Evolutionary conservation across 2,113 vertebrate species (phyloP).

Genomic region (Grammomys dolichurus): DNA sequence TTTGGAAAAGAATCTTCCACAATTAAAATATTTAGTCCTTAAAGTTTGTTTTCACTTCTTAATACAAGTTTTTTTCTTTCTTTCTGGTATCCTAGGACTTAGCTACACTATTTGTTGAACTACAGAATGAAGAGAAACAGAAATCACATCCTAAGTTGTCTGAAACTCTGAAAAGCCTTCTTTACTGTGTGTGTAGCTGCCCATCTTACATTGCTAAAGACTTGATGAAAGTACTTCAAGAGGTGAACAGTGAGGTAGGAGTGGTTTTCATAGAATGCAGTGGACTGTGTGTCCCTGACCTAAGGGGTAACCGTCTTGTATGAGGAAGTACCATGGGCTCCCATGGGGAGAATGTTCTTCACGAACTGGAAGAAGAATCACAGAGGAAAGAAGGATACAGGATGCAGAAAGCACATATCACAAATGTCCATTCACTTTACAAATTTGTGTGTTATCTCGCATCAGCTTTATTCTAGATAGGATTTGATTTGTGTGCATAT

Average conservation of each 20-base stretch:
- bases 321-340: not conserved
- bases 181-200: slow-evolving; percentile 88
- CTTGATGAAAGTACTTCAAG: slow-evolving; percentile 89
- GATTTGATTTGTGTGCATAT: not conserved
- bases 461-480: not conserved
- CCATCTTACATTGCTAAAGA: slow-evolving; percentile 91
- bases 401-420: not conserved
- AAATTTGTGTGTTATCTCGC: not conserved
- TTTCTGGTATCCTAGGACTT: slow-evolving; percentile 87
- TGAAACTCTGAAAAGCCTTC: slow-evolving; percentile 88
- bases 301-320: accelerated
- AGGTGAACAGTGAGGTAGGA: slow-evolving; percentile 90
- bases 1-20: slow-evolving; percentile 23
- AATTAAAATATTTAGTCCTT: not conserved
- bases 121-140: slow-evolving; percentile 78
- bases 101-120: slow-evolving; percentile 87
- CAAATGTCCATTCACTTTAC: not conserved
- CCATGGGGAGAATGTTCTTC: not conserved
- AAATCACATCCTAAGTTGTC: slow-evolving; percentile 86
- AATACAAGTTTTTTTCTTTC: not conserved
- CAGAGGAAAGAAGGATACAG: not conserved
- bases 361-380: not conserved
- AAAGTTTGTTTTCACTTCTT: not conserved
- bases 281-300: not conserved
- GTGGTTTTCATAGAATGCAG: not conserved